phyloP scores from a whole-genome alignment of 1,140 invertebrate species.

The Saccostrea cuccullata region DNA sequence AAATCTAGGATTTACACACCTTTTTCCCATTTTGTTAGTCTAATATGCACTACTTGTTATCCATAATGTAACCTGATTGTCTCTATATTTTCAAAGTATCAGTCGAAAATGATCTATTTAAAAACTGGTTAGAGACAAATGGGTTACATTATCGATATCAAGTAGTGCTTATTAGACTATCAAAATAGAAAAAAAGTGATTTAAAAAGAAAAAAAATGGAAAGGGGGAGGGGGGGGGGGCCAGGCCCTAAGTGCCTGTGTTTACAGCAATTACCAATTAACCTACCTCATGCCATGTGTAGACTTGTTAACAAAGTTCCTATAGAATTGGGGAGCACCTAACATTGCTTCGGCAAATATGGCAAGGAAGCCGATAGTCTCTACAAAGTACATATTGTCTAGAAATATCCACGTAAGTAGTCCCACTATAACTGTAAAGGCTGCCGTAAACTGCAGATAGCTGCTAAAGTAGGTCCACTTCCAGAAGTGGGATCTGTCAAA shows the following conservation, averaged over 20 bases:
- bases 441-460: slow-evolving; percentile 95
- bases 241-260: neutral
- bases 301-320: slow-evolving; percentile 93
- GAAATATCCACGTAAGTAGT: slow-evolving; percentile 91
- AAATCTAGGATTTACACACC: too few relatives aligned
- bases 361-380: slow-evolving; percentile 88
- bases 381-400: slow-evolving; percentile 82
- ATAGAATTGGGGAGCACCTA: slow-evolving; percentile 95
- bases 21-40: too few relatives aligned
- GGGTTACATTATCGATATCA: too few relatives aligned
- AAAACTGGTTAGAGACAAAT: too few relatives aligned
- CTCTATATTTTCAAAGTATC: too few relatives aligned
- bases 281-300: slow-evolving; percentile 97
- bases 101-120: too few relatives aligned
- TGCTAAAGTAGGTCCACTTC: slow-evolving; percentile 99
- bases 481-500: slow-evolving; percentile 89
- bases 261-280: neutral
- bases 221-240: too few relatives aligned
- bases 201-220: too few relatives aligned
- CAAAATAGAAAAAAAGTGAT: too few relatives aligned
- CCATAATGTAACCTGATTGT: too few relatives aligned
- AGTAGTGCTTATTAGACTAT: too few relatives aligned
- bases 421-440: slow-evolving; percentile 90
- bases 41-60: too few relatives aligned
- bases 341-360: slow-evolving; percentile 96